Base-by-base conservation (phyloP, 2,888 invertebrate genomes). In the Trissoscelio sp. region DNA sequence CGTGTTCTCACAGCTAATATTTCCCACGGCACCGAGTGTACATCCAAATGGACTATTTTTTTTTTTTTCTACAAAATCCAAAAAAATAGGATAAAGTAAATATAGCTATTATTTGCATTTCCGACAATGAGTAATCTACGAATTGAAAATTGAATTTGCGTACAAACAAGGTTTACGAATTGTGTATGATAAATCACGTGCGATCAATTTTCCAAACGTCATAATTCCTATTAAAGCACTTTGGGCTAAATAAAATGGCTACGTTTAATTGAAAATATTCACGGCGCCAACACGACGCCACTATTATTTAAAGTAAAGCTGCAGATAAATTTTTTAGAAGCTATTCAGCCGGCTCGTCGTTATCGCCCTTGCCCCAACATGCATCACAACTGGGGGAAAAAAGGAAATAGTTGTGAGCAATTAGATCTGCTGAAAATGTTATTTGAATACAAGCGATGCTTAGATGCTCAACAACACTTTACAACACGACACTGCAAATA, bases 401-500 rank as follows among this genome's bases (percentile, higher is more conserved):
- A 75, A 75, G 58, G 66, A 74, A 74, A 58, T 66, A 74, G 67
- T 75, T 51, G 67, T 58, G 67, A 74, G 67, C 67, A 75, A 75
- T 75, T 58, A 67, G 51, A 75, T 75, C 60, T 67, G 75, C 44
- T 67, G 75, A 75, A 60, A 75, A 75, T 75, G 37, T 60, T 75
- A 60, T 75, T 67, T 75, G 67, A 75, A 60, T 75, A 67, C 58
- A 60, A 53, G 53, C 55, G 55, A 57, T 64, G 64, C 58, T 67
- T 75, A 75, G 67, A 46, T 42, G 34, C 24, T 64, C 9, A 20
- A 34, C 66, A 66, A 48, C 58, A 75, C 57, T 66, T 75, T 67
- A 58, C 66, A 58, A 44, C 34, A 42, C 58, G 51, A 58, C 58
- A 55, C 16, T 37, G 46, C 16, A 16, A 44, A 44, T 44, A 44